phyloP scores from a whole-genome alignment of 2,113 vertebrate genomes.

The Epinephelus cyanopodus region DNA sequence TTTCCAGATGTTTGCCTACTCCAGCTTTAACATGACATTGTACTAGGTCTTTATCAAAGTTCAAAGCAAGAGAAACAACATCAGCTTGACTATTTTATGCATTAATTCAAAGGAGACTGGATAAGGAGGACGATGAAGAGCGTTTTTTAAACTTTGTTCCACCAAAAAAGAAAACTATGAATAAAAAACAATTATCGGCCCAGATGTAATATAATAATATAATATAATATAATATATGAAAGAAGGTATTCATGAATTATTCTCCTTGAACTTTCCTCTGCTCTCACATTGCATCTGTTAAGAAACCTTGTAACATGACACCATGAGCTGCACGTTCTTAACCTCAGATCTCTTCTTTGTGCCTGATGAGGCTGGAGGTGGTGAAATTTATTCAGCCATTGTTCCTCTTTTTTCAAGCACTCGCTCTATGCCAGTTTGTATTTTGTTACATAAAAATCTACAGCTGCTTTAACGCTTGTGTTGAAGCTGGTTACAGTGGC shows the following conservation, averaged over 20 bases:
- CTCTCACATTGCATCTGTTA: not conserved
- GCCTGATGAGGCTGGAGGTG: slow-evolving; percentile 9
- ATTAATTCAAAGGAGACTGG: not conserved
- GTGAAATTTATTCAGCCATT: slow-evolving; percentile 1
- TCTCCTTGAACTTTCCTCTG: not conserved
- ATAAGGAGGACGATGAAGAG: not conserved
- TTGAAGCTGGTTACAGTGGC: not conserved
- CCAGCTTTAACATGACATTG: not conserved
- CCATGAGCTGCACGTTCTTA: slow-evolving; percentile 2
- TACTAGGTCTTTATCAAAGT: not conserved
- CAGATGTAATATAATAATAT: not conserved
- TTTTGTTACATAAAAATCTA: not conserved
- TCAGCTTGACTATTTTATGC: not conserved
- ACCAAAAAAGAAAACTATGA: not conserved
- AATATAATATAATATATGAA: not conserved
- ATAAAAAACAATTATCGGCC: not conserved
- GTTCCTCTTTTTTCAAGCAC: not conserved
- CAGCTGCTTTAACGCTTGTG: not conserved
- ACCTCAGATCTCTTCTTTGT: slow-evolving; percentile 11
- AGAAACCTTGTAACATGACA: slow-evolving; percentile 3
- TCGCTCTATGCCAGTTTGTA: not conserved
- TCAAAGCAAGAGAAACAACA: not conserved
- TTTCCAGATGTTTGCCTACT: too few species aligned
- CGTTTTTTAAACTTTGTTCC: too few species aligned
- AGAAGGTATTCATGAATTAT: not conserved